These are phyloP conservation scores for Eutrigla gurnardus DNA, from an alignment of 2,797 vertebrate species.

Conservation along the genomic window DNA sequence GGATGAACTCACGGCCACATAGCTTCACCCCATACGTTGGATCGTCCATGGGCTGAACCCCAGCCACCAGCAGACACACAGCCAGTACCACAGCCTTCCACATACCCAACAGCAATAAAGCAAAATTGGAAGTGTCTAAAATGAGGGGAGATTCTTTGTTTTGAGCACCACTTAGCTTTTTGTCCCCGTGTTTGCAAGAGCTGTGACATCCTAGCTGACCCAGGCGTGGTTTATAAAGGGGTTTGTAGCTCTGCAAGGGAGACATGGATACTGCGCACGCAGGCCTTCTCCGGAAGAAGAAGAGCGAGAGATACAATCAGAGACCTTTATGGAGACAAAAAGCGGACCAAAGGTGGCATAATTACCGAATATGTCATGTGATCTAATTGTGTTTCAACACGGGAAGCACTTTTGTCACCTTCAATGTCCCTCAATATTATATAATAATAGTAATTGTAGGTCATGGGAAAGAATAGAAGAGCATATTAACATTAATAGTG, in stretches of 20 bases:
- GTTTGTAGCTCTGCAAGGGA: constrained; percentile 36
- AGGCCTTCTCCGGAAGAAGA: constrained; percentile 50
- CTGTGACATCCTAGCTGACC: constrained; percentile 62
- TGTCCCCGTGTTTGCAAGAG: constrained; percentile 53
- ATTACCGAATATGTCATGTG: constrained; percentile 67
- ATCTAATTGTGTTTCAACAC: constrained; percentile 63
- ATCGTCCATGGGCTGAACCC: constrained; percentile 77
- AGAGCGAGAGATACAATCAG: constrained; percentile 70
- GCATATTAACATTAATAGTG: constrained; percentile 7
- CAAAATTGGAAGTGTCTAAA: background rate
- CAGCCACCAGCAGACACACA: constrained; percentile 81
- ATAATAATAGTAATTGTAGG: constrained; percentile 8
- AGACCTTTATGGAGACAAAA: constrained; percentile 87
- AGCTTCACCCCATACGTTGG: constrained; percentile 87
- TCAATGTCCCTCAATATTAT: constrained; percentile 20
- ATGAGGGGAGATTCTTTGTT: constrained; percentile 8
- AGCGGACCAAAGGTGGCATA: constrained; percentile 76
- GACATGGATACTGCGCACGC: constrained; percentile 50
- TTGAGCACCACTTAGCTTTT: constrained; percentile 40
- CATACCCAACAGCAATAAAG: constrained; percentile 63
- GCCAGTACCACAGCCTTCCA: constrained; percentile 77
- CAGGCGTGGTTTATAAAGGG: constrained; percentile 81
- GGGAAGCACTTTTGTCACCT: constrained; percentile 41
- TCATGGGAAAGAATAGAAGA: constrained; percentile 6
- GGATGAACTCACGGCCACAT: constrained; percentile 91